phyloP scores from a whole-genome alignment of 2,888 invertebrate genomes.

The Rhamnusium bicolor region DNA sequence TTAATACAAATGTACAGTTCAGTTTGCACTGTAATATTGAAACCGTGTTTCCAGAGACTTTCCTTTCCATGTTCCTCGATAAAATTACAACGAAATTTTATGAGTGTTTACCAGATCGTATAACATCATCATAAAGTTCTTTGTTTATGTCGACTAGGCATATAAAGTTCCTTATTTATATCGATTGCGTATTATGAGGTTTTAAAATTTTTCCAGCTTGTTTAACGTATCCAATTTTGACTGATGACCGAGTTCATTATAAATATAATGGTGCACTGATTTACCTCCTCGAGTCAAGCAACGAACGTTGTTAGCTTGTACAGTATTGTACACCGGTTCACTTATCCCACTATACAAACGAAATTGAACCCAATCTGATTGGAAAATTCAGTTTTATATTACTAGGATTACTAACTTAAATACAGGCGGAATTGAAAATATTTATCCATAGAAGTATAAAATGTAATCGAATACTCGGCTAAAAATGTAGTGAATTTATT shows the following conservation, averaged over 20 bases:
- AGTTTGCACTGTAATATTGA: neutral
- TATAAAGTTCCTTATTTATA: conserved; percentile 8
- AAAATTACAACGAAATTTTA: conserved; percentile 12
- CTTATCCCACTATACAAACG: neutral
- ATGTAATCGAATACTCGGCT: too few relatives aligned
- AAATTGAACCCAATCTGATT: conserved; percentile 1
- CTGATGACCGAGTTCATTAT: conserved; percentile 25
- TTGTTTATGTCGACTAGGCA: neutral
- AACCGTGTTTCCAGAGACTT: neutral
- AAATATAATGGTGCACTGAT: conserved; percentile 11
- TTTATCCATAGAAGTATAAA: too few relatives aligned
- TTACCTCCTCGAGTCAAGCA: conserved; percentile 4
- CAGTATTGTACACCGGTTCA: neutral
- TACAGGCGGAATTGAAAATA: neutral
- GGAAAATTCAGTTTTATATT: conserved; percentile 21
- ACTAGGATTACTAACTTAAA: neutral
- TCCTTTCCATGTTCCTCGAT: neutral
- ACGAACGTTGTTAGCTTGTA: neutral
- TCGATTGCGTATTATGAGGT: neutral
- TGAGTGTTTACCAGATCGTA: conserved; percentile 15
- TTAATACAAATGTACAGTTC: neutral
- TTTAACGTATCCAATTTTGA: conserved; percentile 8
- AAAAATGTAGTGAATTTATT: too few relatives aligned
- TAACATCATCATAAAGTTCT: conserved; percentile 12
- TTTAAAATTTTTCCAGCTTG: conserved; percentile 16